Evolutionary conservation across 1,140 invertebrate genomes (phyloP), one percentile per base, ranked within the genome.

Genomic region (Holcopasites calliopsidis): DNA sequence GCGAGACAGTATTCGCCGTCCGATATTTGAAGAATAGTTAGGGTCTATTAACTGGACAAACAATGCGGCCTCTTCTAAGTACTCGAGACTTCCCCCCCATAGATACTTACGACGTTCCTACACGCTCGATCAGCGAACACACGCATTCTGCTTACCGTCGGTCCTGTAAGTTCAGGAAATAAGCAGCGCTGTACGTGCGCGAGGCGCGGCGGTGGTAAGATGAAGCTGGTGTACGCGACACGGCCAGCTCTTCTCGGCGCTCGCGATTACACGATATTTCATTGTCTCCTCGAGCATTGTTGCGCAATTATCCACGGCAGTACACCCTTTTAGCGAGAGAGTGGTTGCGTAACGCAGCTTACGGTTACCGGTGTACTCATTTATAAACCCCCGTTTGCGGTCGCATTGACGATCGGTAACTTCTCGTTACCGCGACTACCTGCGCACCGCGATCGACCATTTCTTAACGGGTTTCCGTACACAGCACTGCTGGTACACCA

Each of bases 361-460:
- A 21, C 57, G 33, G 18, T 3, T 31, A 62, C 58, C 50, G 60
- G 73, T 74, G 73, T 74, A 69, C 11, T 60, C 76, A 87, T 83
- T 87, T 87, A 83, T 86, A 83, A 78, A 68, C 40, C 61, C 35
- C 47, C 40, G 16, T 28, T 66, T 18, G 52, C 21, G 58, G 65
- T 40, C 35, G 71, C 60, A 78, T 75, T 49, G 61, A 77, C 84
- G 80, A 80, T 74, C 80, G 80, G 80, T 82, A 82, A 84, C 76
- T 80, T 86, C 84, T 85, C 80, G 80, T 87, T 86, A 85, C 85
- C 72, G 42, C 35, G 57, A 83, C 80, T 86, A 80, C 84, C 72
- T 69, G 74, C 21, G 68, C 26, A 62, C 79, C 80, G 80, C 78
- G 65, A 77, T 79, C 55, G 73, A 74, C 60, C 58, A 76, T 77